Evolutionary conservation across 2,797 vertebrate species (phyloP), one percentile per base, ranked within the genome.

Genomic region (Parauchenoglanis punctatus): DNA sequence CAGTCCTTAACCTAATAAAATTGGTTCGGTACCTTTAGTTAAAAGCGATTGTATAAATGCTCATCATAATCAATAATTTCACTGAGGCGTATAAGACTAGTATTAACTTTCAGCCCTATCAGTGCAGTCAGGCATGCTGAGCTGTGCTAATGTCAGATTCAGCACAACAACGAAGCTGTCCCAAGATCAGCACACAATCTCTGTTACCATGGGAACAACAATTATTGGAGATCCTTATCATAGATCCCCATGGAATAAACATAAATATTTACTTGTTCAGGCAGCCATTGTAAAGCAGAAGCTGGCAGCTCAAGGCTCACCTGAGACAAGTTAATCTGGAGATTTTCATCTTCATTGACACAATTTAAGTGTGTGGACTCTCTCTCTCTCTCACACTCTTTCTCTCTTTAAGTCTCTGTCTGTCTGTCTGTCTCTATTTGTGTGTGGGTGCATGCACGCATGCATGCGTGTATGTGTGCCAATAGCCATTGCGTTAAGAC

Each of bases 131-230:
- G 67, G 52, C 83, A 40, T n/a, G 81, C 40, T 65, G 59, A 83
- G 58, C 49, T 72, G 67, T 52, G 56, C 28, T 72, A 86, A 86
- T 54, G 73, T 86, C 65, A 83, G 81, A 83, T 67, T 10, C 7
- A 2, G 28, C 44, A 83, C 68, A 87, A 75, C 68, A 65, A 75
- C 20, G 1, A 61, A 18, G 44, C 31, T 59, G 80, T 70, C 72
- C 58, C 68, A 56, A 61, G 59, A 83, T 75, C 81, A 76, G 81
- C 0, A 5, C 70, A 87, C 91, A 89, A 92, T 92, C 91, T 92
- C 88, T 86, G 89, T 88, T 84, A 61, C 94, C 94, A 95, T 95
- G 93, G 94, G 90, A 95, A 96, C 94, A 40, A 28, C 18, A 31
- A 65, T 67, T 77, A 52, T 70, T 83, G 40, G 86, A 44, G 91